These are phyloP conservation scores for Ptilonorhynchus violaceus DNA, from an alignment of 2,113 vertebrate species.

Conservation along the genomic window DNA sequence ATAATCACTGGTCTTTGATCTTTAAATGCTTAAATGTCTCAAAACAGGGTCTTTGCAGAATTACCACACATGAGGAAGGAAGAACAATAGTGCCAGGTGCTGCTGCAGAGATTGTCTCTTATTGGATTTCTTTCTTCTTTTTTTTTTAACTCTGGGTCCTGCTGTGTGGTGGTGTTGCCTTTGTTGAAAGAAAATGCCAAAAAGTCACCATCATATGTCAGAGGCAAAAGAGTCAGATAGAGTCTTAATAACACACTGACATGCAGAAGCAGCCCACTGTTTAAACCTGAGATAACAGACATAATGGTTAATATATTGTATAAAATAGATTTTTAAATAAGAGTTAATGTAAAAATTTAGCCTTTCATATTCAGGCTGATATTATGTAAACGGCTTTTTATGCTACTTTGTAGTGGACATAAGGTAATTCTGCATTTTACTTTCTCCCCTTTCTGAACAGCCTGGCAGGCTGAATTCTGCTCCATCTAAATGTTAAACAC, in stretches of 20 bases:
- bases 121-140: neutral
- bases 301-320: neutral
- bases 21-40: neutral
- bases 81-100: neutral
- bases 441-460: neutral
- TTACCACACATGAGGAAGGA: fast-evolving
- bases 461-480: neutral
- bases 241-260: neutral
- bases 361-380: neutral
- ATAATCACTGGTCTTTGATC: neutral
- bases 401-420: neutral
- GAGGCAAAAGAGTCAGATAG: neutral
- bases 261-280: neutral
- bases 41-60: neutral
- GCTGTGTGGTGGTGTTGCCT: neutral
- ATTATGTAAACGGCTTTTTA: neutral
- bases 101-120: neutral
- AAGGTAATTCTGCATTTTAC: neutral
- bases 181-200: neutral
- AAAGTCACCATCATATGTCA: neutral
- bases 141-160: neutral
- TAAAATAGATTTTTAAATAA: neutral
- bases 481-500: neutral
- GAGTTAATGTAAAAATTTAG: neutral
- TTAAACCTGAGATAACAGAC: neutral